These are phyloP conservation scores for Ahaetulla prasina DNA, from an alignment of 2,113 vertebrate species.

Conservation along the genomic window DNA sequence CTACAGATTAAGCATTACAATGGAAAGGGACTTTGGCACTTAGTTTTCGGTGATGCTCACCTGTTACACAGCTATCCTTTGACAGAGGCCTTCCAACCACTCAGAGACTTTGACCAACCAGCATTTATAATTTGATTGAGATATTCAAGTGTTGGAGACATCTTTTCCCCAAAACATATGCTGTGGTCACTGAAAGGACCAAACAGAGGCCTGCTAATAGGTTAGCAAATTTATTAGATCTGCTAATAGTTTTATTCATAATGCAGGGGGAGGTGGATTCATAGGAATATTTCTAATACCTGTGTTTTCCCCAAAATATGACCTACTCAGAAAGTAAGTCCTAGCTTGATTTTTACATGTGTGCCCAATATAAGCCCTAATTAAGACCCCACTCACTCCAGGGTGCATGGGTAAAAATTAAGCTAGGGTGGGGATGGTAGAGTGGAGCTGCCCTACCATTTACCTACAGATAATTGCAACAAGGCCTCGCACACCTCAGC, in stretches of 20 bases:
- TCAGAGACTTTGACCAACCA: not conserved
- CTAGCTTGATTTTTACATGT: no score
- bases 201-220: no score
- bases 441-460: no score
- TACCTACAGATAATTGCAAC: no score
- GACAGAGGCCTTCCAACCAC: not conserved
- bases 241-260: not conserved
- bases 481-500: no score
- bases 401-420: no score
- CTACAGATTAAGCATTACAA: not conserved
- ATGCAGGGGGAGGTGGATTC: not conserved
- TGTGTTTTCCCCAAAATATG: no score
- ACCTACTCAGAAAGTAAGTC: no score
- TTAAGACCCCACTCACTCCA: no score
- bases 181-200: not conserved
- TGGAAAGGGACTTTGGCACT: not conserved
- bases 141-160: not conserved
- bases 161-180: not conserved
- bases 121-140: not conserved
- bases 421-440: no score
- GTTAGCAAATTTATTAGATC: no score
- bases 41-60: not conserved
- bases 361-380: no score
- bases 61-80: not conserved
- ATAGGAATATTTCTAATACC: not conserved